Conservation (phyloP, 1,140 invertebrate species). For the Sesamia nonagrioides region DNA sequence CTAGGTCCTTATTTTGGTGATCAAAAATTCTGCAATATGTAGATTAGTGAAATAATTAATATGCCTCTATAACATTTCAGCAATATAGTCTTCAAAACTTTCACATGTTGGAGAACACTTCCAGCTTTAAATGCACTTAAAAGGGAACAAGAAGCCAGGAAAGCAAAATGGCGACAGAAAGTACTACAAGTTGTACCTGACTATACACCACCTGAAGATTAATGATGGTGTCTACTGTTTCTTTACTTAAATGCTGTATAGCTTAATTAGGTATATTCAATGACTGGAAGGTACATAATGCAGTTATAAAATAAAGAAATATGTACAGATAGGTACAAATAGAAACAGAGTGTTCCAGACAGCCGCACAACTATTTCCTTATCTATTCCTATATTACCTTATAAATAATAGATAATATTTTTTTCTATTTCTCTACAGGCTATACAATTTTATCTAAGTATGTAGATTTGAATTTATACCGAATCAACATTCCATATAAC, state of each 20-base stretch:
- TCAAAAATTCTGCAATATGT: neutral
- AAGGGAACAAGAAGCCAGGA: slow-evolving; percentile 89
- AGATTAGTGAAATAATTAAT: neutral
- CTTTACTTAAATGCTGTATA: neutral
- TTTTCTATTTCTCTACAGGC: too few relatives aligned
- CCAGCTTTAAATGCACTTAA: slow-evolving; percentile 89
- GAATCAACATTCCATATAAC: too few relatives aligned
- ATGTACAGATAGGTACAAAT: too few relatives aligned
- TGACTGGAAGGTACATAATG: too few relatives aligned
- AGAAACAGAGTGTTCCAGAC: too few relatives aligned
- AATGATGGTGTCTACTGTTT: slow-evolving; percentile 8
- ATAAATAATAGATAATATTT: too few relatives aligned
- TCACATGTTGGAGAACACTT: slow-evolving; percentile 89
- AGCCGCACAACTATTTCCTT: too few relatives aligned
- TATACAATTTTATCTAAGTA: too few relatives aligned
- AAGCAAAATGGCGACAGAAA: slow-evolving; percentile 90
- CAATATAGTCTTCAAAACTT: slow-evolving; percentile 88
- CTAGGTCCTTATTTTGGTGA: neutral
- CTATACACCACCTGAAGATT: slow-evolving; percentile 87
- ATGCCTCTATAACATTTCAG: slow-evolving; percentile 70
- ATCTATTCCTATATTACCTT: too few relatives aligned
- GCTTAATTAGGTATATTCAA: neutral
- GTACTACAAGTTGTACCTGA: slow-evolving; percentile 90
- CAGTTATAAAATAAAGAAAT: too few relatives aligned
- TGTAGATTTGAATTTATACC: too few relatives aligned